Evolutionary conservation across 2,113 vertebrate genomes (phyloP).

Genomic region (Oncorhynchus nerka): DNA sequence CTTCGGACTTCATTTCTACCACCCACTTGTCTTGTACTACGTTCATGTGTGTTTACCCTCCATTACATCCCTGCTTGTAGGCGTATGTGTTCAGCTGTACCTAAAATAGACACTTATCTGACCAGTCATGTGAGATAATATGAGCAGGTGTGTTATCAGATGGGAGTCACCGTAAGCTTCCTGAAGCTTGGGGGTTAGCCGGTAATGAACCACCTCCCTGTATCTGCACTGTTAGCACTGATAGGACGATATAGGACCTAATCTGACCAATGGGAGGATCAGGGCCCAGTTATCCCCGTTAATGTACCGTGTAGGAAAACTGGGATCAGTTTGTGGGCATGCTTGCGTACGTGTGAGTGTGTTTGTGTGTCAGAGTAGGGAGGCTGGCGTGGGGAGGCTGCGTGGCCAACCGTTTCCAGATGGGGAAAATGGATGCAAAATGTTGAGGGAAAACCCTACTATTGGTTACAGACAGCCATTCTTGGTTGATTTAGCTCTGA

Average conservation of each 20-base stretch:
- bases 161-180: conserved; percentile 16
- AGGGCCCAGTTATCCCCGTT: conserved; percentile 38
- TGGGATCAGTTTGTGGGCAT: background rate
- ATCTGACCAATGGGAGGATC: conserved; percentile 33
- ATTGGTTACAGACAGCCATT: conserved; percentile 42
- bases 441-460: conserved; percentile 30
- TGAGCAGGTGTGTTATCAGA: conserved; percentile 38
- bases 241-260: conserved; percentile 35
- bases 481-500: conserved; percentile 49
- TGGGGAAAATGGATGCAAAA: conserved; percentile 54
- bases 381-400: conserved; percentile 7
- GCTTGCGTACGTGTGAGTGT: background rate
- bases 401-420: conserved; percentile 65
- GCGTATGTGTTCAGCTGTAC: background rate
- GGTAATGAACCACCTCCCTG: conserved; percentile 59
- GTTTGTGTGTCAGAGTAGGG: conserved; percentile 10
- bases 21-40: no score
- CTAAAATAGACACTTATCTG: background rate
- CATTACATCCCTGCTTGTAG: background rate
- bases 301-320: conserved; percentile 45
- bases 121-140: background rate
- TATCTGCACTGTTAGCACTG: conserved; percentile 42
- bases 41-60: background rate
- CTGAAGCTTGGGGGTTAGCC: conserved; percentile 17
- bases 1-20: background rate